These are phyloP conservation scores for Glaucidium brasilianum DNA, from an alignment of 2,113 vertebrate species.

Conservation along the genomic window DNA sequence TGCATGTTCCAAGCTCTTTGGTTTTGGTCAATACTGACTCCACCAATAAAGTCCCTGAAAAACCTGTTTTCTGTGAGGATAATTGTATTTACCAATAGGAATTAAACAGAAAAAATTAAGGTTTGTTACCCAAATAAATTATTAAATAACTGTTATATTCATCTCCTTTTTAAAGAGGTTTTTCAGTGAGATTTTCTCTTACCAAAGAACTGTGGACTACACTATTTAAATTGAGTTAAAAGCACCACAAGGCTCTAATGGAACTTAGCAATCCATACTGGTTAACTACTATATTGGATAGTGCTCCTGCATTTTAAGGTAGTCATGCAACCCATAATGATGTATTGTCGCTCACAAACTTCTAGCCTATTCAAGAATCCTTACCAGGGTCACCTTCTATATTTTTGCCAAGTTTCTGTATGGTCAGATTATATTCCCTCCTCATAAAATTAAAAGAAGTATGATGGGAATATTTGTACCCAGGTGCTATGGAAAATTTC, in stretches of 20 bases:
- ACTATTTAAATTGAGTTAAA: neutral
- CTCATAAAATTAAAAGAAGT: neutral
- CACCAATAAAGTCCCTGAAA: neutral
- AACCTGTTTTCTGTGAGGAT: neutral
- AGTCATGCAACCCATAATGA: neutral
- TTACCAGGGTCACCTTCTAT: neutral
- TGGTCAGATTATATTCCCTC: neutral
- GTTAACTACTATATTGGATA: neutral
- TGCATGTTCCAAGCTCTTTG: neutral
- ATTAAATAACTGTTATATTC: neutral
- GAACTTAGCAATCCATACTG: fast-evolving
- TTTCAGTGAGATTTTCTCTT: neutral
- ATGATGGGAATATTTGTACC: neutral
- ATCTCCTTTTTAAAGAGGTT: neutral
- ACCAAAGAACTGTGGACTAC: neutral
- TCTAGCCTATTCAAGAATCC: neutral
- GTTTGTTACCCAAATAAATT: neutral
- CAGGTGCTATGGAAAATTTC: neutral
- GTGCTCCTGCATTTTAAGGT: fast-evolving
- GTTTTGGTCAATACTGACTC: neutral
- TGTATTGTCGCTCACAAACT: neutral
- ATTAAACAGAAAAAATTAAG: neutral
- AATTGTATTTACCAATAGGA: neutral
- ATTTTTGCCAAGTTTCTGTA: neutral
- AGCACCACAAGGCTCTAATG: neutral